phyloP scores from a whole-genome alignment of 1,140 invertebrate genomes.

The Lanistes nyassanus region DNA sequence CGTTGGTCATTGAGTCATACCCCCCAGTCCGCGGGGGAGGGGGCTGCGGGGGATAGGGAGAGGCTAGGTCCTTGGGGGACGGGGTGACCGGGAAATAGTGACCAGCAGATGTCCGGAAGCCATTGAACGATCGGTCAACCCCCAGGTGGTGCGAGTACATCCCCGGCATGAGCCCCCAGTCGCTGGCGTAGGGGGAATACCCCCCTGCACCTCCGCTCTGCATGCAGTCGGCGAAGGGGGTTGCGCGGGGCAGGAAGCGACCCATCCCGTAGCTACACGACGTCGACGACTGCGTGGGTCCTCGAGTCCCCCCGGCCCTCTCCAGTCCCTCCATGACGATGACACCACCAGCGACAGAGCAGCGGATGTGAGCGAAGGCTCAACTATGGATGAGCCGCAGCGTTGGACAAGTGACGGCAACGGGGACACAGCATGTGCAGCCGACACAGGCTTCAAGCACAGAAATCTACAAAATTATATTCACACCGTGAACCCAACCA shows the following conservation, averaged over 20 bases:
- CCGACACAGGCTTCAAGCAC: no score
- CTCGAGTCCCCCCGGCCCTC: slow-evolving; percentile 7
- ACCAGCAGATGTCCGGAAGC: slow-evolving; percentile 4
- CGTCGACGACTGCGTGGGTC: slow-evolving; percentile 12
- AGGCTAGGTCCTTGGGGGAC: slow-evolving; percentile 3
- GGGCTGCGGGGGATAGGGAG: slow-evolving; percentile 18
- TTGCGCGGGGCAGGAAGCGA: slow-evolving; percentile 45
- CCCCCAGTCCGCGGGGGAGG: slow-evolving; percentile 20
- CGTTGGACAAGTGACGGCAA: not conserved
- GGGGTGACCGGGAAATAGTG: slow-evolving; percentile 10
- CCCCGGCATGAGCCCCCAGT: slow-evolving; percentile 50
- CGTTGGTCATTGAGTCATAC: slow-evolving; percentile 15
- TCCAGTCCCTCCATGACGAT: slow-evolving; percentile 26
- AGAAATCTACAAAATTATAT: no score
- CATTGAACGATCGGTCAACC: slow-evolving; percentile 4
- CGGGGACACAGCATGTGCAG: not conserved
- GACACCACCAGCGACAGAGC: not conserved
- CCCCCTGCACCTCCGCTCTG: slow-evolving; percentile 44
- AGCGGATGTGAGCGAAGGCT: not conserved
- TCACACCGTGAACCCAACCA: no score
- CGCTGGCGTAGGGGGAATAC: slow-evolving; percentile 45
- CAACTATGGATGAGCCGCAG: not conserved
- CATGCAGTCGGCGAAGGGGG: slow-evolving; percentile 53
- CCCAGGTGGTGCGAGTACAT: slow-evolving; percentile 26
- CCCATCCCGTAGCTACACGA: slow-evolving; percentile 44